Conservation (phyloP, 2,797 vertebrate species). For the Poecilia gillii region DNA sequence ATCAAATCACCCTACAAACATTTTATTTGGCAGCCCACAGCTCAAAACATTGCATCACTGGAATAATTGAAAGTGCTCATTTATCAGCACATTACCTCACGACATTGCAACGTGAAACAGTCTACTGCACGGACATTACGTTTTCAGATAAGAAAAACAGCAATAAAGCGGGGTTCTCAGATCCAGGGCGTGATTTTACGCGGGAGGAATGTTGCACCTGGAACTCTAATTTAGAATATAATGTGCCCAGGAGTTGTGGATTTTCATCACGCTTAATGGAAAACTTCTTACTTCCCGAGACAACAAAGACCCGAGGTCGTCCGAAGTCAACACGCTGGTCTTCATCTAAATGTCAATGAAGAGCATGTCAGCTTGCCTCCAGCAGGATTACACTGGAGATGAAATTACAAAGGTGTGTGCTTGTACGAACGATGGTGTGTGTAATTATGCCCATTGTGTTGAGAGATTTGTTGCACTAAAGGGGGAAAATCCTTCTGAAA, state of each 20-base stretch:
- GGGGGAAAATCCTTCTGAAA: constrained; percentile 53
- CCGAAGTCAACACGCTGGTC: constrained; percentile 34
- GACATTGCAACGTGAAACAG: constrained; percentile 37
- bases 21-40: constrained; percentile 16
- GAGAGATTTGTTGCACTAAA: constrained; percentile 38
- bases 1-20: constrained; percentile 22
- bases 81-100: constrained; percentile 38
- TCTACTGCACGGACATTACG: constrained; percentile 35
- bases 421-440: constrained; percentile 12
- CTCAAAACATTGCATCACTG: constrained; percentile 29
- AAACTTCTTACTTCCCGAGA: constrained; percentile 28
- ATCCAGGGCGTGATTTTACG: constrained; percentile 34
- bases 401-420: constrained; percentile 28
- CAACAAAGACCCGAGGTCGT: constrained; percentile 35
- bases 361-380: constrained; percentile 46
- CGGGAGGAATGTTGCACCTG: constrained; percentile 31
- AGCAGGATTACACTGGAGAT: constrained; percentile 48
- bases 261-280: constrained; percentile 56
- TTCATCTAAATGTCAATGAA: constrained; percentile 53
- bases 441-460: constrained; percentile 26
- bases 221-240: constrained; percentile 38
- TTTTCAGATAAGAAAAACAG: constrained; percentile 31
- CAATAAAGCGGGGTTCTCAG: constrained; percentile 37
- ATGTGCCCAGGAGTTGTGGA: constrained; percentile 44
- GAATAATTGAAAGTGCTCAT: constrained; percentile 35